These are phyloP conservation scores for Spheniscus mendiculus DNA, from an alignment of 2,113 vertebrate genomes.

Conservation along the genomic window DNA sequence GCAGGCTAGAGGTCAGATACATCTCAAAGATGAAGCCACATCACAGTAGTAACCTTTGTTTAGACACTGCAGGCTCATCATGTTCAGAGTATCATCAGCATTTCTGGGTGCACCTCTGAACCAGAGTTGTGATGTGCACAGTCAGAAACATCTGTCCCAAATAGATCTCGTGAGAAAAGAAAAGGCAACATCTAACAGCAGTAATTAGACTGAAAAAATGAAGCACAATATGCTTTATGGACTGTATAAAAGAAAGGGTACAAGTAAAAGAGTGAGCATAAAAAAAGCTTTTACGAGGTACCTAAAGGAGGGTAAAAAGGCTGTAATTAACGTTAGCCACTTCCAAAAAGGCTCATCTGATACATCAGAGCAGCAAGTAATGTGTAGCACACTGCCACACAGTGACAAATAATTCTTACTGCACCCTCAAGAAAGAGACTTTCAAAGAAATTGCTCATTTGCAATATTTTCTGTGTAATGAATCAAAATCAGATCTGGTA, in stretches of 20 bases:
- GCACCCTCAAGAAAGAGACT: neutral
- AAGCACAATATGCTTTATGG: neutral
- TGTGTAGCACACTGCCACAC: constrained; percentile 38
- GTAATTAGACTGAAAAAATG: neutral
- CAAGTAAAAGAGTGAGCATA: neutral
- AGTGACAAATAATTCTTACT: constrained; percentile 14
- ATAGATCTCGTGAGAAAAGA: neutral
- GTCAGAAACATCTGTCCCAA: neutral
- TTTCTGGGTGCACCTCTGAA: neutral
- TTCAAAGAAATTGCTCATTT: neutral
- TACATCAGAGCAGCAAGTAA: neutral
- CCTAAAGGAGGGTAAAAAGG: neutral
- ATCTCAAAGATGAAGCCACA: neutral
- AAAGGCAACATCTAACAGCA: neutral
- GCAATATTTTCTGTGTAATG: neutral
- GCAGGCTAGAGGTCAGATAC: neutral
- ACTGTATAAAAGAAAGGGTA: neutral
- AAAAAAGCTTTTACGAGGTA: neutral
- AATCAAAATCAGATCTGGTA: neutral
- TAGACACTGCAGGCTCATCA: rapidly evolving
- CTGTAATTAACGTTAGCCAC: neutral
- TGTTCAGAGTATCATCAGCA: neutral
- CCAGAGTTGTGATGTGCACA: neutral
- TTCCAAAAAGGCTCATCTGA: neutral
- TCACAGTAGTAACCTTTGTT: neutral